phyloP scores from a whole-genome alignment of 2,113 vertebrate species.

The Nettapus auritus region DNA sequence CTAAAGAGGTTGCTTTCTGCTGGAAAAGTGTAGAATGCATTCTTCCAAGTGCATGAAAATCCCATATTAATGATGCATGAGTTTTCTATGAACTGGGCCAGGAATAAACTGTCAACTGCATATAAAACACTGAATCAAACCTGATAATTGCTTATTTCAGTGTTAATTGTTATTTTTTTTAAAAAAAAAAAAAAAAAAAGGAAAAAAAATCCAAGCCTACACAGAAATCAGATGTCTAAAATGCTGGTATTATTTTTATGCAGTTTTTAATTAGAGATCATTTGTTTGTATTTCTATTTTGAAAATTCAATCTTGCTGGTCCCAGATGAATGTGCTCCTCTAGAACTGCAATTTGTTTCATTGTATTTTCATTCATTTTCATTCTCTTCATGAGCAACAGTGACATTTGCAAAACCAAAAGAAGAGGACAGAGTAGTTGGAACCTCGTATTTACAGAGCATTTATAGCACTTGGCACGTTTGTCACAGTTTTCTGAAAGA shows the following conservation, averaged over 20 bases:
- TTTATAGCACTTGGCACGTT: conserved; percentile 29
- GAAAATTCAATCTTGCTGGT: conserved; percentile 19
- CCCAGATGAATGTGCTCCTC: neutral
- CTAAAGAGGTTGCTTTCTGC: conserved; percentile 42
- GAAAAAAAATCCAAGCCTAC: neutral
- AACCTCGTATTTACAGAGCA: conserved; percentile 20
- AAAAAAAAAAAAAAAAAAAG: neutral
- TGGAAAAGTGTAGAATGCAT: conserved; percentile 8
- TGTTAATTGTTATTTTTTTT: too few species aligned
- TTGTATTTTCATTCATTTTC: conserved; percentile 49
- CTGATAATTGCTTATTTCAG: neutral
- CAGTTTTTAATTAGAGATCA: conserved; percentile 9
- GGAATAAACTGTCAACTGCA: conserved; percentile 25
- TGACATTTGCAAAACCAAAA: conserved; percentile 40
- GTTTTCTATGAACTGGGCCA: conserved; percentile 37
- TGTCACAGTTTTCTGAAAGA: conserved; percentile 26
- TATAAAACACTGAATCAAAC: neutral
- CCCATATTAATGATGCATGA: conserved; percentile 48
- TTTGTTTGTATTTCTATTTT: conserved; percentile 31
- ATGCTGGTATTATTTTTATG: neutral
- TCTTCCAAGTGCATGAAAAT: conserved; percentile 56
- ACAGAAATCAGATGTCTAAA: neutral
- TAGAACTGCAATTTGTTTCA: conserved; percentile 40
- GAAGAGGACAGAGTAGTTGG: conserved; percentile 12
- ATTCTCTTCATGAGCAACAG: conserved; percentile 35